Conservation (phyloP, 2,113 vertebrate species). For the Melospiza georgiana region DNA sequence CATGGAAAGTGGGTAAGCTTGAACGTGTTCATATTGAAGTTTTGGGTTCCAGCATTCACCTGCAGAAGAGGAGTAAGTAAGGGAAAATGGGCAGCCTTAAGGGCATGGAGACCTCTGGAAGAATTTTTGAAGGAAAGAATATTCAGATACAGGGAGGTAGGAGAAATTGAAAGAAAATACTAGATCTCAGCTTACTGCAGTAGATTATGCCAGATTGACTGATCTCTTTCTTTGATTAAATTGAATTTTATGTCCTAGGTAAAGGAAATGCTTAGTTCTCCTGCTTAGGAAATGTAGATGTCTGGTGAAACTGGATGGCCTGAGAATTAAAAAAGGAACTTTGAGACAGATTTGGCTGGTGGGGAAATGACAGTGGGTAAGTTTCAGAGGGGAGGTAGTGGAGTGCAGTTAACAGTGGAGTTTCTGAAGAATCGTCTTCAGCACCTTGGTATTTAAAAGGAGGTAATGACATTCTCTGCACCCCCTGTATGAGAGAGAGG, state of each 20-base stretch:
- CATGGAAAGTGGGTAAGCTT: background rate
- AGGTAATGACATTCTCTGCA: background rate
- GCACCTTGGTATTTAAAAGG: background rate
- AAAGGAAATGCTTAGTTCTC: slow-evolving; percentile 10
- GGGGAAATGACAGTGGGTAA: background rate
- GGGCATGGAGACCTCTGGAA: background rate
- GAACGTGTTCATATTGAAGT: background rate
- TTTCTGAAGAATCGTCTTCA: background rate
- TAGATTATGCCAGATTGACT: background rate
- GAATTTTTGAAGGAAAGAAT: background rate
- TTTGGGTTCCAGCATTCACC: background rate
- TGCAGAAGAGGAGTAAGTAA: background rate
- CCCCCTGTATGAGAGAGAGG: background rate
- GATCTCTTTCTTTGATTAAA: background rate
- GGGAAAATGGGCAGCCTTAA: background rate
- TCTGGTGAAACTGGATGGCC: background rate
- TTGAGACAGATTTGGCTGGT: background rate
- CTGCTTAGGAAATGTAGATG: background rate
- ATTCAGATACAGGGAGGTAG: background rate
- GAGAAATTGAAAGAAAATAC: background rate
- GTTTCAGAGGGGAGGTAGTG: background rate
- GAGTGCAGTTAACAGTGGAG: background rate
- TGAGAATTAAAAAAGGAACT: background rate
- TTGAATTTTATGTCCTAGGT: background rate
- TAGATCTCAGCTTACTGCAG: background rate